Percentiles rank a stretch among this genome's conserved stretches.
Evolutionary conservation across 2,797 vertebrate species (phyloP).

Genomic region (Bradypodion ventrale): DNA sequence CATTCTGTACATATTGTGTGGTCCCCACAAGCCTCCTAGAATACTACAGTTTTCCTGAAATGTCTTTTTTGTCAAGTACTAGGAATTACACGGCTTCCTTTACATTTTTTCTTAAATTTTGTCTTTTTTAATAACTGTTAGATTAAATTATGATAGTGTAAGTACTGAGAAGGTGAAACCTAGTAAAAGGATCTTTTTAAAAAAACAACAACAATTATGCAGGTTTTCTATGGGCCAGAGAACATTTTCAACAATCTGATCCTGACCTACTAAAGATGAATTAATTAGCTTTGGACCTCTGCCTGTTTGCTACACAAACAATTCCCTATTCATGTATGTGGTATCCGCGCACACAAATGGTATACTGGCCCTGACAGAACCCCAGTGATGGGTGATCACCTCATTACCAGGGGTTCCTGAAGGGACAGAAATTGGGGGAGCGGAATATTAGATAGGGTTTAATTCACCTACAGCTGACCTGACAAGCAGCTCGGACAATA

Average conservation of each 20-base stretch:
- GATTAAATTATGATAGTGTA: background rate
- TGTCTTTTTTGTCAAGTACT: rapidly evolving
- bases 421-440: too few species aligned
- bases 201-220: too few species aligned
- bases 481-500: too few species aligned
- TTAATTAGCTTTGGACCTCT: background rate
- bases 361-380: too few species aligned
- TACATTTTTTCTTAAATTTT: background rate
- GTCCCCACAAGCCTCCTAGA: rapidly evolving
- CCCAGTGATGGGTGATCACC: too few species aligned
- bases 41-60: rapidly evolving
- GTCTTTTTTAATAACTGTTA: rapidly evolving
- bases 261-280: background rate
- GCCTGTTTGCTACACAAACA: background rate
- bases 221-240: rapidly evolving
- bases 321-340: background rate
- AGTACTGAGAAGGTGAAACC: background rate
- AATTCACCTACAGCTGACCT: too few species aligned
- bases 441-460: too few species aligned
- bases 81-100: rapidly evolving
- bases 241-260: background rate
- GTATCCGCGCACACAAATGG: too few species aligned
- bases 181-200: background rate
- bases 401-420: too few species aligned
- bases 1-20: rapidly evolving